Evolutionary conservation across 2,113 vertebrate genomes (phyloP), one percentile per base, ranked within the genome.

Genomic region (Corythornis madagascariensis): DNA sequence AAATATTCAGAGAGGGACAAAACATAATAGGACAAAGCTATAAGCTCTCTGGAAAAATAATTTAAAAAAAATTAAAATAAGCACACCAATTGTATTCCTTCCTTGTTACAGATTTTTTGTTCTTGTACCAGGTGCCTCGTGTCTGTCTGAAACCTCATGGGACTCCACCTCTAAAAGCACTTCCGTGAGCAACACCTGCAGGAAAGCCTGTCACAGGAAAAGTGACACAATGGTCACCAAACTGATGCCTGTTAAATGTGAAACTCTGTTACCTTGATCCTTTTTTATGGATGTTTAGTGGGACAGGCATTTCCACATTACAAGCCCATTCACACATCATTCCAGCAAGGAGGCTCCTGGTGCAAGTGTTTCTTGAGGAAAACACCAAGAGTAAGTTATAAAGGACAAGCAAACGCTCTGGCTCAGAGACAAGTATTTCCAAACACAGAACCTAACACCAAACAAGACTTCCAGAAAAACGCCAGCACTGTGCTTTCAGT

Each of bases 141-240:
- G 26, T 70, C 55, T 10, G 50, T 42, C 79, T 64, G 69, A 86
- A 93, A 63, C 48, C 50, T 76, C 60, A 2, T 2, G 19, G 47
- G 82, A 87, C 21, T 63, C 43, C 10, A 86, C 45, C 47, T 86
- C 67, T 24, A 59, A 17, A 15, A 48, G 33, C 31, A 35, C 38
- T 85, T 79, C 26, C 87, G 43, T 5, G 18, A 83, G 33, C 52
- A 94, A 76, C 87, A 91, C 40, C 85, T 95, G 87, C 78, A 87
- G 85, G 88, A 83, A 95, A 75, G 28, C 5, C 11, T 9, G 16
- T 70, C 79, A 86, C 56, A 77, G 83, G 76, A 91, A 88, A 88
- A 80, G 45, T 10, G 56, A 83, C 79, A 87, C 55, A 74, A 83
- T 11, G 74, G 56, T 57, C 5, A 0, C 28, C 33, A 77, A 60